phyloP scores from a whole-genome alignment of 2,797 vertebrate genomes.

The Ficedula albicollis region DNA sequence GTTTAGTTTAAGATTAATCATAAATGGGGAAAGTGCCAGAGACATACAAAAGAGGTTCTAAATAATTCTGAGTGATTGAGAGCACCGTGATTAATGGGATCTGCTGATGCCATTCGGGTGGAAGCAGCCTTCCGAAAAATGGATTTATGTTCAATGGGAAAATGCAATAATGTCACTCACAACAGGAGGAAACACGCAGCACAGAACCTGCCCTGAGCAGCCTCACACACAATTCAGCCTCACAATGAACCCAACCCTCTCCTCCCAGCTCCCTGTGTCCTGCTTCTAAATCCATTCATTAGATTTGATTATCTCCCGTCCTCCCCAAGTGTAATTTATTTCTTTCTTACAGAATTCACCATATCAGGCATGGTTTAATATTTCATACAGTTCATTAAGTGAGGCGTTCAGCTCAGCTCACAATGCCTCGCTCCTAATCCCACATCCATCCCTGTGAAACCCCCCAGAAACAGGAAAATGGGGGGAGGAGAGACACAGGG shows the following conservation, averaged over 20 bases:
- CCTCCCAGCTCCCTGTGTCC: not conserved
- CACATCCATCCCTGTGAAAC: not conserved
- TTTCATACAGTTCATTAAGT: constrained; percentile 68
- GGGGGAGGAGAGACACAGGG: not conserved
- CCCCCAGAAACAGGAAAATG: not conserved
- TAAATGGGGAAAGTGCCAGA: constrained; percentile 39
- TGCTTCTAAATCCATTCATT: constrained; percentile 50
- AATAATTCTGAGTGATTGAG: constrained; percentile 69
- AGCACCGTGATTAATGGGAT: constrained; percentile 61
- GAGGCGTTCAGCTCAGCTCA: constrained; percentile 16
- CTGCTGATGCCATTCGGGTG: constrained; percentile 33
- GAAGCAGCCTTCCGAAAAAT: constrained; percentile 60
- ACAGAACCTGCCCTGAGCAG: not conserved
- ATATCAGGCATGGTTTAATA: constrained; percentile 50
- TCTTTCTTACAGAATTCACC: constrained; percentile 43
- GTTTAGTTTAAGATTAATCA: constrained; percentile 63
- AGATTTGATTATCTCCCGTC: constrained; percentile 44
- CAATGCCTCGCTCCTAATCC: not conserved
- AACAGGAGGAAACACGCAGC: not conserved
- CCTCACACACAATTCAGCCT: not conserved
- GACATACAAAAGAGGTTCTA: constrained; percentile 47
- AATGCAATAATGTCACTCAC: constrained; percentile 64
- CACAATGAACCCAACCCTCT: constrained; percentile 10
- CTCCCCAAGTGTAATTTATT: constrained; percentile 43
- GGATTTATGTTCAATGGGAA: constrained; percentile 67